Conservation (phyloP, 1,140 invertebrate genomes). For the Neelides sp. region DNA sequence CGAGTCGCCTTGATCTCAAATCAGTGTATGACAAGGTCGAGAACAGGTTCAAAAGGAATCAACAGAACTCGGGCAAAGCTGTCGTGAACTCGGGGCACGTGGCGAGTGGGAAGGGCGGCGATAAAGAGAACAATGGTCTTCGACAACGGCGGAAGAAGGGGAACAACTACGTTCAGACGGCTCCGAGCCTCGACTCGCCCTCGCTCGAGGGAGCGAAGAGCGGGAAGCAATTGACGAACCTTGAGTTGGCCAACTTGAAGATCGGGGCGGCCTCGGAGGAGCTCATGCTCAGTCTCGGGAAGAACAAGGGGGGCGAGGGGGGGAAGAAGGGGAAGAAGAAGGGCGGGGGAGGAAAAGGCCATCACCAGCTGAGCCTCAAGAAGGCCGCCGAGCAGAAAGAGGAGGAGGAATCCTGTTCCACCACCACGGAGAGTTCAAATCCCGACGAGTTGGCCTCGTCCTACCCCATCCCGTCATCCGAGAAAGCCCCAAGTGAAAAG, state of each 20-base stretch:
- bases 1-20: conserved; percentile 27
- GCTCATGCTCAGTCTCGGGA: no score
- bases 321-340: neutral
- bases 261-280: no score
- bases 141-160: neutral
- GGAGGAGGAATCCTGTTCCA: conserved; percentile 57
- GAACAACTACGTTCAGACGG: no score
- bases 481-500: no score
- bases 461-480: conserved; percentile 34
- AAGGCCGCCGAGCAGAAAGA: conserved; percentile 35
- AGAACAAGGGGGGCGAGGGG: neutral
- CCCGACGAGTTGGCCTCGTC: conserved; percentile 40
- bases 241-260: no score
- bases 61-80: conserved; percentile 12
- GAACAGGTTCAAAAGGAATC: conserved; percentile 27
- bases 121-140: neutral
- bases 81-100: neutral
- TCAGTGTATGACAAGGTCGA: conserved; percentile 32
- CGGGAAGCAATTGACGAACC: no score
- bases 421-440: conserved; percentile 54
- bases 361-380: conserved; percentile 7
- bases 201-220: no score
- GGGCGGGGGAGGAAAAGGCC: conserved; percentile 7
- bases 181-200: no score
- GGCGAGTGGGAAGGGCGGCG: conserved; percentile 1